A percentile compares a stretch with the other conserved stretches of the same genome.
phyloP scores from a whole-genome alignment of 2,888 invertebrate genomes.

The Morpho achilles region DNA sequence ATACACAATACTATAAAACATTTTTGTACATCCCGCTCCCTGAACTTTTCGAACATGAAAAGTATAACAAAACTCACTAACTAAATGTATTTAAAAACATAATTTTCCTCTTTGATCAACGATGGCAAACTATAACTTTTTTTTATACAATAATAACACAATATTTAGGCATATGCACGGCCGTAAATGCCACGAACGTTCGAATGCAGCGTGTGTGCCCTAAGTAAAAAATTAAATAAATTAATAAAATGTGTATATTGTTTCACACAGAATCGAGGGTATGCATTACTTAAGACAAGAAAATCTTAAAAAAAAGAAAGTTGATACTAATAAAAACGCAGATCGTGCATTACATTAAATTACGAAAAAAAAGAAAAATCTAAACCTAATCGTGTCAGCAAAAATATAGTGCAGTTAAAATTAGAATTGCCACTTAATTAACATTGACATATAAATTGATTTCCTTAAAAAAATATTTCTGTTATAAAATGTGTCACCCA shows the following conservation, averaged over 20 bases:
- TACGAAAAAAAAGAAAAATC: slow-evolving; percentile 62
- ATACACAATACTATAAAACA: slow-evolving; percentile 74
- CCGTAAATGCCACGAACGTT: slow-evolving; percentile 45
- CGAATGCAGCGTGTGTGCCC: slow-evolving; percentile 28
- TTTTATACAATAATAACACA: slow-evolving; percentile 59
- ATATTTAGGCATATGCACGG: slow-evolving; percentile 62
- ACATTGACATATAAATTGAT: slow-evolving; percentile 72
- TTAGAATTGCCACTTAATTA: slow-evolving; percentile 76
- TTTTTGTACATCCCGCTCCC: slow-evolving; percentile 64
- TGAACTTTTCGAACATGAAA: slow-evolving; percentile 49
- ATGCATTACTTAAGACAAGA: slow-evolving; percentile 46
- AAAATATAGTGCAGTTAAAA: slow-evolving; percentile 76
- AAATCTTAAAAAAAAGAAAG: slow-evolving; percentile 49
- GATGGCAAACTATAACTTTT: slow-evolving; percentile 75
- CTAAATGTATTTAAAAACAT: slow-evolving; percentile 71
- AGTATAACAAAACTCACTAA: slow-evolving; percentile 42
- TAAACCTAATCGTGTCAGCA: slow-evolving; percentile 76
- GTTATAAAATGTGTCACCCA: slow-evolving; percentile 75
- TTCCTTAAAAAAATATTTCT: slow-evolving; percentile 76
- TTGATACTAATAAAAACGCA: slow-evolving; percentile 72
- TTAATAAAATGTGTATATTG: slow-evolving; percentile 53
- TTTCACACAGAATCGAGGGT: slow-evolving; percentile 38
- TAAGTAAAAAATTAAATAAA: slow-evolving; percentile 41
- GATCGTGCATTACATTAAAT: slow-evolving; percentile 75
- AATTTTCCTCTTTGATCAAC: slow-evolving; percentile 71